Percentiles rank a stretch among this genome's conserved stretches.
Evolutionary conservation across 1,140 invertebrate species (phyloP).

Genomic region (Lepidurus packardi): DNA sequence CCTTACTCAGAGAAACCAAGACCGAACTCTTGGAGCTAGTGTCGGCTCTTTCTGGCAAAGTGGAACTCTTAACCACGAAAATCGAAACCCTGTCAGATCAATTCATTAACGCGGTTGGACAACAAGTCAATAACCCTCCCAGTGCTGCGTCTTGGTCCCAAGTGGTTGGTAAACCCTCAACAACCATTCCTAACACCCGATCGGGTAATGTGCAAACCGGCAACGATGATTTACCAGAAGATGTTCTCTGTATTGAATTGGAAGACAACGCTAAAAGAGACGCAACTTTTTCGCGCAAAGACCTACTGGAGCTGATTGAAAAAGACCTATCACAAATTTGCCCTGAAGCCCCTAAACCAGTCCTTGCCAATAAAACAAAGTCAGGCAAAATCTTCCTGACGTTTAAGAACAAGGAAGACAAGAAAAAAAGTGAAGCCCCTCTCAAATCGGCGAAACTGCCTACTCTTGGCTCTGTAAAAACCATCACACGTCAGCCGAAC

Average conservation of each 20-base stretch:
- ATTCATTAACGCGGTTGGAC: background rate
- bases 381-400: background rate
- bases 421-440: background rate
- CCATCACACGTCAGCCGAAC: background rate
- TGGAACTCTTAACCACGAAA: background rate
- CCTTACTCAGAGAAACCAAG: background rate
- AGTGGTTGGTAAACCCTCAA: background rate
- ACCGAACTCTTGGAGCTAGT: background rate
- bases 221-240: background rate
- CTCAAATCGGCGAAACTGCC: slow-evolving; percentile 15
- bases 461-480: slow-evolving; percentile 25
- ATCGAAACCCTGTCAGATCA: background rate
- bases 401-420: slow-evolving; percentile 26
- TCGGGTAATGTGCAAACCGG: background rate
- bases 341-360: background rate
- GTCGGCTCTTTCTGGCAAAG: background rate
- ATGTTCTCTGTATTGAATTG: background rate
- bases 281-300: background rate
- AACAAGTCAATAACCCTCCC: background rate
- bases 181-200: background rate
- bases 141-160: background rate
- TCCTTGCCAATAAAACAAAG: slow-evolving; percentile 20
- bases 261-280: background rate
- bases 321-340: background rate
- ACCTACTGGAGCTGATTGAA: background rate